These are phyloP conservation scores for Halisarca cf. caerulea DNA, from an alignment of 37 sponge, comb jelly and placozoan species.

Conservation along the genomic window DNA sequence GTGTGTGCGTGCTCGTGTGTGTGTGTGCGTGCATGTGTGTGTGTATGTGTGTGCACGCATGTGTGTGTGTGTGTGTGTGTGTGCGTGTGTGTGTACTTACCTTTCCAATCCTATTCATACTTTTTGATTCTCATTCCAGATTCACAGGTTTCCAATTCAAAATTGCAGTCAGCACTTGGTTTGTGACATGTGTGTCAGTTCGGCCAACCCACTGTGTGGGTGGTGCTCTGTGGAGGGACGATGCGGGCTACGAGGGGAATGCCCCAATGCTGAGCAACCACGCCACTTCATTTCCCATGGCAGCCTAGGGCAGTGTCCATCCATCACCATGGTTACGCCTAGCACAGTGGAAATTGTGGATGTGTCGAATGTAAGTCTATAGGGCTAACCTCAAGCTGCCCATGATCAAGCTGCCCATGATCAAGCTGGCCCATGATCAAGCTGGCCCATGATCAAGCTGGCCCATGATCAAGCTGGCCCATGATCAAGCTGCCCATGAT, in stretches of 20 bases:
- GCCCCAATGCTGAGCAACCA: background rate
- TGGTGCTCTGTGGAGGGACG: constrained; percentile 1
- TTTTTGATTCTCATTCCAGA: no score
- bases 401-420: no score
- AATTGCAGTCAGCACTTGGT: background rate
- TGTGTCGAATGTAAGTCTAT: background rate
- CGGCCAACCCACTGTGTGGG: background rate
- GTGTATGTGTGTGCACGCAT: background rate
- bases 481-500: no score
- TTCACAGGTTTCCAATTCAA: background rate
- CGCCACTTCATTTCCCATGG: background rate
- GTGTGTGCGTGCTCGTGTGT: constrained; percentile 33
- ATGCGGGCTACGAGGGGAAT: background rate
- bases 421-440: no score
- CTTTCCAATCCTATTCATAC: no score
- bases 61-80: background rate
- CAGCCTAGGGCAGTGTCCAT: background rate
- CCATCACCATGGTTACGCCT: background rate
- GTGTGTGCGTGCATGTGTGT: constrained; percentile 17
- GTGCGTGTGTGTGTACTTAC: no score
- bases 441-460: no score
- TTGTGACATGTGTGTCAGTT: background rate
- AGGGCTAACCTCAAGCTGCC: no score
- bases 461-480: no score
- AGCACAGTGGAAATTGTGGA: background rate